Base-by-base conservation (phyloP, 2,797 vertebrate species). In the Parambassis ranga region DNA sequence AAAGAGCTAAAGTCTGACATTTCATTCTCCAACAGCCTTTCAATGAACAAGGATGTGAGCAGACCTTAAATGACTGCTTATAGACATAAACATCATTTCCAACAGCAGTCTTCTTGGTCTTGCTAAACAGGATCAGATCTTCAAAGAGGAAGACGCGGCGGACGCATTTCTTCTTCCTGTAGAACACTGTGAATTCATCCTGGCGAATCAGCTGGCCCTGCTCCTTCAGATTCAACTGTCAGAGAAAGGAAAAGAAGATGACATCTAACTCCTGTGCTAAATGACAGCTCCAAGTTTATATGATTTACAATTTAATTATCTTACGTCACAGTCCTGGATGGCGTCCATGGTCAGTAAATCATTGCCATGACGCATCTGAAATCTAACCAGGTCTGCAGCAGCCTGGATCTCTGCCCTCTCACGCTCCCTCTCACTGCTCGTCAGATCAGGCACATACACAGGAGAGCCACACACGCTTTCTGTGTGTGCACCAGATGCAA, bases 291-390 rank as follows among this genome's bases (percentile, higher is more conserved):
- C 4, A 52, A 3, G 6, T 13, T 5, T n/a, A 4, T 10, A 13
- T 6, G 1, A 28, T 35, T 22, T 8, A 2, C 10, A 1, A 9
- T 46, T 15, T 42, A 2, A 3, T 44, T 8, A 46, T 74, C 92
- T 89, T 83, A 94, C 93, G 56, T 94, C 93, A 65, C 93, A 94
- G 35, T 93, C 91, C 44, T 86, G 90, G 65, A 94, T 93, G 61
- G 91, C 93, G 1, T 94, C 93, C 93, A 94, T 94, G 46, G 93
- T 93, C 23, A 94, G 93, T 47, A 94, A 89, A 73, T 94, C 93
- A 2, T 94, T 94, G 47, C 93, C 92, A 3, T 93, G 93, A 10
- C 93, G 92, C 77, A 95, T 92, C 82, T 95, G 93, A 85, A 94
- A 94, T 22, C 92, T 88, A 36, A 94, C 90, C 66, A 94, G 84